These are phyloP conservation scores for Caretta caretta DNA, from an alignment of 2,113 vertebrate species.

Conservation along the genomic window DNA sequence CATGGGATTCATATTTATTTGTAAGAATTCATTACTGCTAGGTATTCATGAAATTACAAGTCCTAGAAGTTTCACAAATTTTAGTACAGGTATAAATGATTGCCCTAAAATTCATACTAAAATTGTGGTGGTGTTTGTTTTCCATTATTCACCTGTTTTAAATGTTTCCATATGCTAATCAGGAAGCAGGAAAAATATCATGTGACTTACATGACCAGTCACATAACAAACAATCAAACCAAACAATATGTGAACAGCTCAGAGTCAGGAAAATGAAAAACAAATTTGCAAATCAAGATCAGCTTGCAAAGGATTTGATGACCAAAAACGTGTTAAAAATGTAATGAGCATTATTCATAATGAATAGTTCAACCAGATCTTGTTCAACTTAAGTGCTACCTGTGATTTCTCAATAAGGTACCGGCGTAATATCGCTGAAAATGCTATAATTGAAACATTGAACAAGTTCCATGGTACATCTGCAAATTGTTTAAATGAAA, in stretches of 20 bases:
- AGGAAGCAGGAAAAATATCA: neutral
- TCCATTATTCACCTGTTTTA: neutral
- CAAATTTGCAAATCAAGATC: neutral
- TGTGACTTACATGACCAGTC: fast-evolving
- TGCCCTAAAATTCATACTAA: too few relatives aligned
- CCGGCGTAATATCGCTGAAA: neutral
- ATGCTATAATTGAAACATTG: neutral
- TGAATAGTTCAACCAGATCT: neutral
- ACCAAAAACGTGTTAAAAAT: neutral
- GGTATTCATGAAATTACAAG: too few relatives aligned
- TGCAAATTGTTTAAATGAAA: neutral
- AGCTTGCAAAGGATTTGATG: neutral
- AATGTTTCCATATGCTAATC: neutral
- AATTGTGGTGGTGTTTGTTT: neutral
- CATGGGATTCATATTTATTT: too few relatives aligned
- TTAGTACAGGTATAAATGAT: too few relatives aligned
- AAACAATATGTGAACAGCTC: fast-evolving
- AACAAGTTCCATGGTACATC: neutral
- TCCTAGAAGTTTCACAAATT: too few relatives aligned
- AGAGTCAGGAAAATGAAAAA: neutral
- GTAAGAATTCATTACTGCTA: too few relatives aligned
- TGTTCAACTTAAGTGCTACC: neutral
- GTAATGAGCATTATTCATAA: neutral
- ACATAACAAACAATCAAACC: neutral
- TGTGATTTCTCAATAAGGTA: neutral